Evolutionary conservation across 1,140 invertebrate species (phyloP), one percentile per base, ranked within the genome.

Genomic region (Chymomyza costata): DNA sequence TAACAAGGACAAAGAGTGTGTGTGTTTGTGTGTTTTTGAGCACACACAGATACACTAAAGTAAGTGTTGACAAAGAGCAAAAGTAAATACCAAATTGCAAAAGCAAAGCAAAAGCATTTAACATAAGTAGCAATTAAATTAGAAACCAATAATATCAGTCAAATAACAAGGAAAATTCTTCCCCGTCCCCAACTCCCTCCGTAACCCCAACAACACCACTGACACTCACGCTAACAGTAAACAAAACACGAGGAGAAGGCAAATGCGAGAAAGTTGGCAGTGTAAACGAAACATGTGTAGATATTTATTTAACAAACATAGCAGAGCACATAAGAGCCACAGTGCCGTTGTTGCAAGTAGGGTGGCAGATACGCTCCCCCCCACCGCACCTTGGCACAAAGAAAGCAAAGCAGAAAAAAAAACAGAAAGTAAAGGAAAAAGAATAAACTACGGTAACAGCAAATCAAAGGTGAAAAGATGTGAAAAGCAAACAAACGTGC

Each of bases 391-490:
- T n/a, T n/a, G 34, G 28, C 19, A 63, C 25, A 32, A 28, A 28
- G n/a, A 13, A 44, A 43, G 32, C 3, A 46, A 15, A n/a, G 13
- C 21, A 25, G 6, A 11, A 15, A 46, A 3, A 28, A 2, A 37
- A 11, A 52, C 18, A 13, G 2, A 38, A 1, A 25, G 25, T 3
- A 13, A 6, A 10, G 0, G 1, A 11, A 31, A 48, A 53, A 43
- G 41, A 46, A 19, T n/a, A 31, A 10, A 40, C 39, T 37, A 37
- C 56, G 14, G 5, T 39, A 53, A 62, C 57, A 62, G 30, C 71
- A 74, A 76, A 74, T 76, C 70, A 76, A 70, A 76, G 57, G 65
- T 76, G 71, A 70, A 76, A 62, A 78, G 62, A 70, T 70, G 61
- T 38, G 70, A 65, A 76, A 76, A 62, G 71, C 65, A 76, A 76